Evolutionary conservation across 2,888 invertebrate genomes (phyloP), one percentile per base, ranked within the genome.

Genomic region (Aleiodes leptofemur): DNA sequence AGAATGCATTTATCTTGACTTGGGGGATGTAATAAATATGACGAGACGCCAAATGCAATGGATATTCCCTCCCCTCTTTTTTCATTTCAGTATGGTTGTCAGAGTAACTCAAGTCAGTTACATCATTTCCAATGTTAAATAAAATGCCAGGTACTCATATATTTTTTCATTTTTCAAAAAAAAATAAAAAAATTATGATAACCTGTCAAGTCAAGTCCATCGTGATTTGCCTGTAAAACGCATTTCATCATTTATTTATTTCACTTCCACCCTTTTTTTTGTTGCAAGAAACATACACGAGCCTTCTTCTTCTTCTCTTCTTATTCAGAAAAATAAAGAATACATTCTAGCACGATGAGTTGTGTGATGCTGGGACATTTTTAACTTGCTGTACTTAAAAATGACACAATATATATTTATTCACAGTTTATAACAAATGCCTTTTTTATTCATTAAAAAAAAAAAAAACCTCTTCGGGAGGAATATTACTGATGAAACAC

Each of bases 1-100:
- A 50, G 70, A 61, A 66, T 59, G 70, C 51, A 64, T 68, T 69
- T 69, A 76, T 71, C 43, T 68, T 50, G 64, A 38, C 9, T 75
- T 56, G 73, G 51, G 50, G 57, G 69, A 64, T 73, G 69, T 70
- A 77, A 77, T 77, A 72, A 77, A 73, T 75, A 74, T 75, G 74
- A 75, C 72, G 57, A 69, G 74, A 64, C 64, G 69, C 69, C 71
- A 77, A 71, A 75, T 50, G 73, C 69, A 73, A 69, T 57, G 64
- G 68, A 73, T 73, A 59, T 59, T 51, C 57, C 57, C 55, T 59
- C 50, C 31, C 43, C 43, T 34, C 34, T 34, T 6, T 34, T 5
- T 43, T 11, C 43, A 43, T 43, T 43, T 43, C 43, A 51, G 56
- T 43, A 73, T 29, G 48, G 34, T 38, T 69, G 73, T 73, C 73